Percentiles rank a stretch among this genome's conserved stretches.
These are phyloP conservation scores for Venustaconcha ellipsiformis DNA, from an alignment of 1,140 invertebrate species.

Conservation along the genomic window DNA sequence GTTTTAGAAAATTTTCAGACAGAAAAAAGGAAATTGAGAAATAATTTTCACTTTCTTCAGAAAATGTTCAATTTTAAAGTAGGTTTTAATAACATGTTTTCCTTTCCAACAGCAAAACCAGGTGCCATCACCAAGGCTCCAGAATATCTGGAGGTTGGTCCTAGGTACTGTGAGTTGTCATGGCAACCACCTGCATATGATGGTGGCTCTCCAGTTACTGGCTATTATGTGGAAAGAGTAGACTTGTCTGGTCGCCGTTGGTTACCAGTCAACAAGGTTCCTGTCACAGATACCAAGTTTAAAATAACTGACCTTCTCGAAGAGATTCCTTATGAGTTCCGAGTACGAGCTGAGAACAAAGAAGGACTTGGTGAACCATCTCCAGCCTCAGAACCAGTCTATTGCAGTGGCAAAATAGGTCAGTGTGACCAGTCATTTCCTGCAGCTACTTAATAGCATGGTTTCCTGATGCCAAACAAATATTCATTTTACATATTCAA, in stretches of 20 bases:
- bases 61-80: too few relatives aligned
- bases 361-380: conserved; percentile 95
- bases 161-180: conserved; percentile 92
- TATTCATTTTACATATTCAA: too few relatives aligned
- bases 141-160: conserved; percentile 87
- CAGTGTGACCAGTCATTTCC: conserved; percentile 4
- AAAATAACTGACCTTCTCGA: conserved; percentile 85
- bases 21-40: too few relatives aligned
- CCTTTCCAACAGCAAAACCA: conserved; percentile 49
- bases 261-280: conserved; percentile 90
- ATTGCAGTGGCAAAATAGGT: conserved; percentile 85
- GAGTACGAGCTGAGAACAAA: conserved; percentile 96
- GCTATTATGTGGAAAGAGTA: conserved; percentile 81
- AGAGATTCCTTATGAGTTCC: conserved; percentile 93
- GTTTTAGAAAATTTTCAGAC: too few relatives aligned
- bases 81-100: background rate
- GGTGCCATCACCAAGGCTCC: conserved; percentile 51
- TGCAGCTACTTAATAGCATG: too few relatives aligned
- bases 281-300: conserved; percentile 87
- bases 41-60: too few relatives aligned
- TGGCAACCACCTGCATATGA: conserved; percentile 99
- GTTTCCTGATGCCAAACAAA: too few relatives aligned
- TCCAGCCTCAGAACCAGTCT: conserved; percentile 66
- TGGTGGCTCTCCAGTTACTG: conserved; percentile 89
- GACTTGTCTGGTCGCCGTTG: conserved; percentile 75